A percentile compares a stretch with the other conserved stretches of the same genome.
Evolutionary conservation across 1,140 invertebrate species (phyloP).

Genomic region (Cyclina sinensis): DNA sequence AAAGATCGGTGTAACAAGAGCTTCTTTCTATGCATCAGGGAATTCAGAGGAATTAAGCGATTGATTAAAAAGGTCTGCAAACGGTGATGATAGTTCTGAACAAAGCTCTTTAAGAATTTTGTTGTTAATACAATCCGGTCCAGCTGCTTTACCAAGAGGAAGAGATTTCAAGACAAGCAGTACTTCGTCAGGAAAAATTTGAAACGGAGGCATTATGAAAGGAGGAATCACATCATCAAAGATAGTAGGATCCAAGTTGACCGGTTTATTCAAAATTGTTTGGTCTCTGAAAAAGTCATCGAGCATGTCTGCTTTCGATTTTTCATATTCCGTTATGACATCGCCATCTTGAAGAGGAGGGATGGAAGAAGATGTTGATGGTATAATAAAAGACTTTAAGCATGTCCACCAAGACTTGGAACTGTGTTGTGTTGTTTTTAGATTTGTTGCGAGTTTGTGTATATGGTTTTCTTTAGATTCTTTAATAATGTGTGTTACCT

Average conservation of each 20-base stretch:
- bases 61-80: neutral
- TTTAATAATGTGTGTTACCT: neutral
- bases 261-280: neutral
- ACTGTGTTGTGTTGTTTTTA: neutral
- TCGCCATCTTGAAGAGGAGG: neutral
- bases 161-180: neutral
- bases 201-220: no score
- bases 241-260: neutral
- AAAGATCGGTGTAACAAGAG: neutral
- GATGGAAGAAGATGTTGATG: neutral
- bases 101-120: neutral
- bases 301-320: neutral
- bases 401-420: neutral
- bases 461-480: neutral
- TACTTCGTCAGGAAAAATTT: neutral
- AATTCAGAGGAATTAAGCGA: neutral
- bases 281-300: neutral
- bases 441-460: neutral
- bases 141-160: conserved; percentile 6
- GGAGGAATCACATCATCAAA: no score
- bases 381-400: neutral
- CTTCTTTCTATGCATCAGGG: no score
- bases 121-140: conserved; percentile 41
- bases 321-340: neutral
- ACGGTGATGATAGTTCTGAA: neutral